Evolutionary conservation across 2,113 vertebrate species (phyloP).

Genomic region (Amazona vittata): DNA sequence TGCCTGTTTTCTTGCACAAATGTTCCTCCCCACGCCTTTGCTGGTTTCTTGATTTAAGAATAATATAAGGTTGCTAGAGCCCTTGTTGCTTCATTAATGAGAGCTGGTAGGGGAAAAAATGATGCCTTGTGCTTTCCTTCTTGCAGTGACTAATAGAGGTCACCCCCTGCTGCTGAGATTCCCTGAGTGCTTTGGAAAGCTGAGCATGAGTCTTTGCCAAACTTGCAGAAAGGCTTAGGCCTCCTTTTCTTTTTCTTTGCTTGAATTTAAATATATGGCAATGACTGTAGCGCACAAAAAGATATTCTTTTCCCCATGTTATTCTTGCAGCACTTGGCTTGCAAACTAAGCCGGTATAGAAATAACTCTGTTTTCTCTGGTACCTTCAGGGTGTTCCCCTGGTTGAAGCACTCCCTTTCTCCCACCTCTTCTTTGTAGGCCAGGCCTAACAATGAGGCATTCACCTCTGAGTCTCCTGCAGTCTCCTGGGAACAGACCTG

Average conservation of each 20-base stretch:
- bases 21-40: neutral
- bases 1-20: neutral
- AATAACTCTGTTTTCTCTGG: neutral
- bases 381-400: neutral
- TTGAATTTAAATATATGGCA: neutral
- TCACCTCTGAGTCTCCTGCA: neutral
- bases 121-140: neutral
- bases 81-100: neutral
- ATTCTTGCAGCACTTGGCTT: neutral
- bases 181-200: neutral
- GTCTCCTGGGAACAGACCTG: neutral
- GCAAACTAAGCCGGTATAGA: neutral
- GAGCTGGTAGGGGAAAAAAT: neutral
- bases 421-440: neutral
- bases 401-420: neutral
- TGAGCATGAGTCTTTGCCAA: neutral
- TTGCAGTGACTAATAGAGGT: constrained; percentile 8
- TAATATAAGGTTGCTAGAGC: neutral
- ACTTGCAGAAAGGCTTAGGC: neutral
- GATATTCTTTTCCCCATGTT: neutral
- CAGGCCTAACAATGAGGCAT: neutral
- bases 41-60: constrained; percentile 23
- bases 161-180: neutral
- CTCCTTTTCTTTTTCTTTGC: neutral
- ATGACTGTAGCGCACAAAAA: neutral